phyloP scores from a whole-genome alignment of 1,140 invertebrate genomes.

The Tetramorium parvispinum region DNA sequence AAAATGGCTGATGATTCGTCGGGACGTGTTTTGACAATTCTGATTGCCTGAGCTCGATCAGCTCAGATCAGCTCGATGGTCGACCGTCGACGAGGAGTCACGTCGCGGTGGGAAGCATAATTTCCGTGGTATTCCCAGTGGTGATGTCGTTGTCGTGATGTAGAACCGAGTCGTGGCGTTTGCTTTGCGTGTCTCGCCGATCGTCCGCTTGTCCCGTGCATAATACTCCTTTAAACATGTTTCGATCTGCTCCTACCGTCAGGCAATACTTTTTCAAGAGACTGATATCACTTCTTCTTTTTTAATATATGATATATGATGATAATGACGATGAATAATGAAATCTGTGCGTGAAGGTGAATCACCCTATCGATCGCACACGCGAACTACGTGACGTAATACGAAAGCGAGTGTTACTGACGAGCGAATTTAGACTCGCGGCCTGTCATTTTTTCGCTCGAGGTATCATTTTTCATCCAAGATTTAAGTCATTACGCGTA shows the following conservation, averaged over 20 bases:
- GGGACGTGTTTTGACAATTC: slow-evolving; percentile 75
- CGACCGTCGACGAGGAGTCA: slow-evolving; percentile 6
- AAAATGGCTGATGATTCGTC: slow-evolving; percentile 73
- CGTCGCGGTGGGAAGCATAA: slow-evolving; percentile 24
- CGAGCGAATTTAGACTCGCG: too few relatives aligned
- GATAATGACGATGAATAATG: not conserved
- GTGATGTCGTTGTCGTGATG: not conserved
- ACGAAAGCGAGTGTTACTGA: too few relatives aligned
- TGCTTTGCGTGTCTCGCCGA: not conserved
- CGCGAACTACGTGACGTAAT: slow-evolving; percentile 28
- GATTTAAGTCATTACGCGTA: not conserved
- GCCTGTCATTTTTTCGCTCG: not conserved
- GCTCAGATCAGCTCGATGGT: not conserved
- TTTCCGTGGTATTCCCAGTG: not conserved
- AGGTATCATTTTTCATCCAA: not conserved
- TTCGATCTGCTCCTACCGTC: slow-evolving; percentile 52
- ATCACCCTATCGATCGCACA: not conserved
- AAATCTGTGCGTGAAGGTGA: not conserved
- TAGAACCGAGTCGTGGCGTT: slow-evolving; percentile 7
- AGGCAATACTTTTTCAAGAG: slow-evolving; percentile 45
- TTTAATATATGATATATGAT: too few relatives aligned
- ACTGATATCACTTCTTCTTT: slow-evolving; percentile 26
- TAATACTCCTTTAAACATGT: slow-evolving; percentile 61
- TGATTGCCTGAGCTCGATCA: slow-evolving; percentile 30
- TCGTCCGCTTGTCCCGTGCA: slow-evolving; percentile 11